Evolutionary conservation across 2,888 invertebrate genomes (phyloP), one percentile per base, ranked within the genome.

Genomic region (Tinea pellionella): DNA sequence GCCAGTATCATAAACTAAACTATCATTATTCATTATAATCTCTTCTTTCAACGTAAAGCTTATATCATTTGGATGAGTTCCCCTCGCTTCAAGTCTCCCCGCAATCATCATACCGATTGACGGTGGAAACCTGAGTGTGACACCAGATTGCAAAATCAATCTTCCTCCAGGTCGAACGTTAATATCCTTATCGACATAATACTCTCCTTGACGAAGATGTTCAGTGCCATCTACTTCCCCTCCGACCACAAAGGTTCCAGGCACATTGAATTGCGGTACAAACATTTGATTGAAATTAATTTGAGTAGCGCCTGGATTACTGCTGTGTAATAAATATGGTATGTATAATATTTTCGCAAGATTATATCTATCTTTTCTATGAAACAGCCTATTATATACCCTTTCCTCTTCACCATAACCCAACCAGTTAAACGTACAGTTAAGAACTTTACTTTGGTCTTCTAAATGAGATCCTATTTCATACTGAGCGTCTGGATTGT

Each of bases 31-130:
- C 78, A 93, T 89, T 8, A 90, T 75, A 0, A 93, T 88, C 73
- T 94, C 94, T 68, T 95, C 92, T 73, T 94, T 94, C 6, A 95
- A 74, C 0, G 94, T 95, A 66, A 95, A 91, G 56, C 91, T 88
- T 59, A 96, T 95, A 69, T 94, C 94, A 70, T 93, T 93, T 0
- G 94, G 94, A 37, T 92, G 89, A 62, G 92, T 90, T 0, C 96
- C 96, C 67, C 92, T 89, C 0, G 96, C 96, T 68, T 95, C 95
- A 53, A 98, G 80, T 74, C 93, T 92, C 0, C 98, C 98, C 47
- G 97, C 97, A 1, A 99, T 93, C 93, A 99, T 96, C 89, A 99
- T 96, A 8, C 98, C 98, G 60, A 99, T 93, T 19, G 96, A 92
- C 0, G 97, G 95, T 60, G 96, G 95, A 78, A 99, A 99, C 67